Percentiles rank a stretch among this genome's conserved stretches.
Evolutionary conservation across 2,113 vertebrate species (phyloP).

Genomic region (Leptodactylus fuscus): DNA sequence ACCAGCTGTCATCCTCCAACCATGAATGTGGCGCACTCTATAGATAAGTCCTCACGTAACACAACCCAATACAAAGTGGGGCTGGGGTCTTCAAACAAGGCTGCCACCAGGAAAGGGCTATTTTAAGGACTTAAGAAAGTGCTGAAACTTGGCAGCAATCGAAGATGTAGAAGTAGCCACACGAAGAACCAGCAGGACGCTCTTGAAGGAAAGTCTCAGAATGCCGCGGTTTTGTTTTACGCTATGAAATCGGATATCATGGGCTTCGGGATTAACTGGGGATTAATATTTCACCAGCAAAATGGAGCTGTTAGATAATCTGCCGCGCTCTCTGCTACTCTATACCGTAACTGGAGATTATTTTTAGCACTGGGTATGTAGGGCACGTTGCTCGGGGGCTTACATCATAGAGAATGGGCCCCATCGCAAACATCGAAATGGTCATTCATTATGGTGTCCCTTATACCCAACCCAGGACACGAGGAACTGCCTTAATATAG

Average conservation of each 20-base stretch:
- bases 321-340: not conserved
- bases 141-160: not conserved
- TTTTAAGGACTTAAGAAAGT: conserved; percentile 36
- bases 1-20: conserved; percentile 29
- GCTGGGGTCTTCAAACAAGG: not conserved
- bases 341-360: conserved; percentile 5
- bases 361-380: not conserved
- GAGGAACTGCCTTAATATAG: too few relatives aligned
- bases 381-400: not conserved
- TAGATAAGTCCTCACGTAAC: not conserved
- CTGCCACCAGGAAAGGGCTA: not conserved
- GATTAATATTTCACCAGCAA: conserved; percentile 40
- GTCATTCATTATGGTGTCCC: too few relatives aligned
- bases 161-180: not conserved
- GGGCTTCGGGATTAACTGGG: not conserved
- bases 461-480: too few relatives aligned
- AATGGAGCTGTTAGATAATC: conserved; percentile 21
- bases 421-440: not conserved
- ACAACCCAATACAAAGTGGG: not conserved
- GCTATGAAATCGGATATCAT: conserved; percentile 10
- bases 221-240: conserved; percentile 23
- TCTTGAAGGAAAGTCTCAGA: not conserved
- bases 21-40: not conserved
- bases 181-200: not conserved
- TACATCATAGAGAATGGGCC: not conserved